Evolutionary conservation across 2,888 invertebrate genomes (phyloP).

Genomic region (Erpobdella octoculata): DNA sequence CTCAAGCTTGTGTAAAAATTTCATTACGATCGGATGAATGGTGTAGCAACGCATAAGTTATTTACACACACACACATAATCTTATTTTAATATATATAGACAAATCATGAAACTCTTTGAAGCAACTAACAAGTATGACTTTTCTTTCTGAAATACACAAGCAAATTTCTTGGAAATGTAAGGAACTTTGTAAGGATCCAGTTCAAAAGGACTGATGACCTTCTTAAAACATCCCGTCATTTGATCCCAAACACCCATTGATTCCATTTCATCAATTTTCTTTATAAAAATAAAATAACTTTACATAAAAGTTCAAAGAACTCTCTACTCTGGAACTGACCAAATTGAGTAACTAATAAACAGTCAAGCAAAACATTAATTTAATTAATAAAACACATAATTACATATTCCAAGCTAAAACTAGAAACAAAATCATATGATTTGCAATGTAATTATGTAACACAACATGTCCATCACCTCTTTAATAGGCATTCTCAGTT

Average conservation of each 20-base stretch:
- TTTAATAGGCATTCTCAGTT: slow-evolving; percentile 87
- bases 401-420: neutral
- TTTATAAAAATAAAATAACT: neutral
- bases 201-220: slow-evolving; percentile 61
- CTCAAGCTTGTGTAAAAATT: too few species aligned
- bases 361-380: neutral
- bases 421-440: neutral
- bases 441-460: neutral
- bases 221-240: slow-evolving; percentile 33
- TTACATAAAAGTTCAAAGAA: neutral
- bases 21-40: neutral
- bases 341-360: neutral
- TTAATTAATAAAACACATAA: neutral
- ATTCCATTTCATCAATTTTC: neutral
- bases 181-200: slow-evolving; percentile 68
- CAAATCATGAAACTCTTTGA: neutral
- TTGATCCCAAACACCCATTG: slow-evolving; percentile 33
- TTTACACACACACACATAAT: neutral
- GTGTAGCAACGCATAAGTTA: neutral
- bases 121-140: slow-evolving; percentile 77
- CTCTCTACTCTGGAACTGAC: neutral
- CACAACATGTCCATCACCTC: slow-evolving; percentile 56
- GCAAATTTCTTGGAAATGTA: slow-evolving; percentile 71
- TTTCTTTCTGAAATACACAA: slow-evolving; percentile 79
- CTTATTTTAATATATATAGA: too few species aligned